Base-by-base conservation (phyloP, 2,797 vertebrate genomes). In the Prunella strophiata region DNA sequence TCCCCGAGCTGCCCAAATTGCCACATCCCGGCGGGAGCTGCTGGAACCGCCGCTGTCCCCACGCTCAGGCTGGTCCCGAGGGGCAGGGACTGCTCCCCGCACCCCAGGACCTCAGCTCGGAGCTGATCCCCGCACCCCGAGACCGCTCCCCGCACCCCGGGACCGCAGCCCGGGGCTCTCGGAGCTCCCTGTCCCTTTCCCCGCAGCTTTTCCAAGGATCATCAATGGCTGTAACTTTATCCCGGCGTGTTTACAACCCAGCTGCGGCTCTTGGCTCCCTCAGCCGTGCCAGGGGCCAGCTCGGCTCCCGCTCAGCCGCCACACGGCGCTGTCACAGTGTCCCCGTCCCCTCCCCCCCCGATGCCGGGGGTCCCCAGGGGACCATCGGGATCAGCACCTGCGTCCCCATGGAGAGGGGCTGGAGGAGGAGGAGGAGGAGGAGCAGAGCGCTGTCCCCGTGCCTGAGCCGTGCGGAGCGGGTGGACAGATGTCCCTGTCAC, bases 141-240 rank as follows among this genome's bases (percentile, higher is more conserved):
- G 4, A 27, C 8, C 11, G 88, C 73, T 47, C 74, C 50, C 48
- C 26, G 26, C 54, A 55, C 21, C 54, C n/a, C 54, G 34, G 55
- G 21, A 25, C 48, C 26, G 26, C 54, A 55, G 32, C 54, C n/a
- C 54, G 34, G 55, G 21, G 52, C 27, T 65, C 80, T 48, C 9
- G 1, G 22, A 26, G 45, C 50, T 83, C 34, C 50, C 70, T 32
- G 68, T 57, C 42, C 52, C 55, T 76, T 29, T 42, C 22, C 29
- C 1, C 1, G 4, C 70, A n/a, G 85, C 63, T 36, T 72, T 80
- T 65, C 83, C 84, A 45, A 51, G 85, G 74, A 70, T 73, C 42
- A 91, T 82, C 85, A 50, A 94, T 51, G 45, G 78, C 75, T 91
- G 91, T 92, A 93, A 93, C 71, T 62, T 57, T 77, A 96, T 9